Evolutionary conservation across 2,888 invertebrate species (phyloP), one percentile per base, ranked within the genome.

Genomic region (Sinodicranocentrus sp.): DNA sequence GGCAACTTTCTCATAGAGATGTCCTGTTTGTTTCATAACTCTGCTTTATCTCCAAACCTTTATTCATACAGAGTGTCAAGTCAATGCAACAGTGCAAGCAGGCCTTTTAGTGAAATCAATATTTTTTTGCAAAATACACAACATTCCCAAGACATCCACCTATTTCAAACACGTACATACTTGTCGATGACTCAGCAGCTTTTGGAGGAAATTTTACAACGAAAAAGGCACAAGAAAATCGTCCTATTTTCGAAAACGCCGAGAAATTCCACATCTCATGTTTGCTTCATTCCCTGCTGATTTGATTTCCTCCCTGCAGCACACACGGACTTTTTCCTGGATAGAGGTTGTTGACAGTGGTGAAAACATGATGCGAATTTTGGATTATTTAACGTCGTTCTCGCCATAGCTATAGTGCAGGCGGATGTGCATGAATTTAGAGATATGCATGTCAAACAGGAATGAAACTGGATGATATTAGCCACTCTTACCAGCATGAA

Each of bases 361-460:
- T 43, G 65, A 68, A 26, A 26, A 23, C 68, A 19, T 68, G 68
- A 68, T 68, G 48, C 26, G 68, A 68, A 48, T 68, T 48, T 25
- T 17, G 68, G 43, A 48, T 68, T 48, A 19, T 48, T 48, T 48
- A 48, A n/a, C 48, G 48, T 48, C 10, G n/a, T n/a, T n/a, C n/a
- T n/a, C n/a, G n/a, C n/a, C n/a, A n/a, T n/a, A n/a, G n/a, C n/a
- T n/a, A n/a, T 15, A n/a, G n/a, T 48, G 48, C 48, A 33, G 10
- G 48, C 39, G 39, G 19, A 52, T 52, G 52, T 52, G 52, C n/a
- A 52, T 52, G 52, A 19, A 52, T 8, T 52, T 19, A 52, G n/a
- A n/a, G 57, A 57, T 25, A 25, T 57, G 57, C 57, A 57, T 57
- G 57, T 25, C 8, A 33, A 33, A 33, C 33, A 33, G 3, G 33